Conservation (phyloP, 2,888 invertebrate species). For the Camptogramma bilineatum region DNA sequence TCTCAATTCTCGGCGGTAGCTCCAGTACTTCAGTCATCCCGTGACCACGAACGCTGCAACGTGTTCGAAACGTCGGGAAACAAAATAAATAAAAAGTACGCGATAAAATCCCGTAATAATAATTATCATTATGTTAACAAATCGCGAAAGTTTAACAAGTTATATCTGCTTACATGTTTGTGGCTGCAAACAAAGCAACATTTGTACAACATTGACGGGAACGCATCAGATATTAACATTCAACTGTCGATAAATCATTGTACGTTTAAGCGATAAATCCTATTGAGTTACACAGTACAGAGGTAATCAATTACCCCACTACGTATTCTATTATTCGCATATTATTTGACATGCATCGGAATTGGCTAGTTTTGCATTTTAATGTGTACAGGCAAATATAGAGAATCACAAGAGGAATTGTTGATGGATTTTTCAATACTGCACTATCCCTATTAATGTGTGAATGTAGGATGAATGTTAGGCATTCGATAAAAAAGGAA, state of each 20-base stretch:
- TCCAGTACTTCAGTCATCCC: no score
- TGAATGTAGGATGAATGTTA: no score
- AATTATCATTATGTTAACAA: neutral
- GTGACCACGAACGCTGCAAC: no score
- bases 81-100: no score
- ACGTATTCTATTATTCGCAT: neutral
- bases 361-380: neutral
- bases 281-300: slow-evolving; percentile 13
- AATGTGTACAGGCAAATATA: no score
- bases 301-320: slow-evolving; percentile 14
- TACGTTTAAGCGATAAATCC: slow-evolving; percentile 20
- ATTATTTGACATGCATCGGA: neutral
- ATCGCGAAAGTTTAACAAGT: neutral
- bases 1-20: no score
- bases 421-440: no score
- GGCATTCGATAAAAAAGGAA: no score
- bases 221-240: slow-evolving; percentile 19
- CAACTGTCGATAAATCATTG: slow-evolving; percentile 19
- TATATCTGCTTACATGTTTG: neutral
- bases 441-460: no score
- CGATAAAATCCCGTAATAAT: no score
- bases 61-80: no score
- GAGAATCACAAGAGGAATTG: no score
- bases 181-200: slow-evolving; percentile 15
- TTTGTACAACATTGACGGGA: slow-evolving; percentile 20